phyloP scores from a whole-genome alignment of 2,888 invertebrate species.

The Trichogramma dendrolimi region DNA sequence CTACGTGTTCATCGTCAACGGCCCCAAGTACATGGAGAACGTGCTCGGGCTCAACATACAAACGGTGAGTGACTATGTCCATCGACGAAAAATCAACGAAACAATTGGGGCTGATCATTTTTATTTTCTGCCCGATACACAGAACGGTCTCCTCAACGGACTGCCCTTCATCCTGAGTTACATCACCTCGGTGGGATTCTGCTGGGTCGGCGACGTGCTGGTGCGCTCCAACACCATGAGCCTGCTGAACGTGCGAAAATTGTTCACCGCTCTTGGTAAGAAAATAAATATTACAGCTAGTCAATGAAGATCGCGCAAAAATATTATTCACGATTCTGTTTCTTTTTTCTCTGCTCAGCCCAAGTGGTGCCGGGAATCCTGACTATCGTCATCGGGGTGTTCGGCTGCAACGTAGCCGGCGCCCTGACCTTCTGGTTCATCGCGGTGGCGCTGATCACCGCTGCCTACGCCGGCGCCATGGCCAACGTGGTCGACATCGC shows the following conservation, averaged over 20 bases:
- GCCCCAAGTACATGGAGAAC: constrained; percentile 68
- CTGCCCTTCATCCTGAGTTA: constrained; percentile 69
- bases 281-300: not conserved
- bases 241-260: constrained; percentile 63
- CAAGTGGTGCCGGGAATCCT: constrained; percentile 68
- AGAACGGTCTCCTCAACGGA: constrained; percentile 66
- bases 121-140: constrained; percentile 35
- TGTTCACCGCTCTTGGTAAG: constrained; percentile 62
- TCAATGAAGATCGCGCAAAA: not conserved
- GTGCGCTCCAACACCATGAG: constrained; percentile 59
- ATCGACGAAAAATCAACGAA: not conserved
- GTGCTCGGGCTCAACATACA: constrained; percentile 66
- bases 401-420: constrained; percentile 59
- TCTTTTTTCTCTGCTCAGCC: constrained; percentile 47
- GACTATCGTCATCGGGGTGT: constrained; percentile 61
- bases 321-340: constrained; percentile 4
- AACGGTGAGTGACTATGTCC: constrained; percentile 50
- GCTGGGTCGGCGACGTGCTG: constrained; percentile 64
- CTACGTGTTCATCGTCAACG: constrained; percentile 68
- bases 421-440: constrained; percentile 65
- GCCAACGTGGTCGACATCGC: constrained; percentile 74
- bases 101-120: constrained; percentile 1
- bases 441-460: constrained; percentile 67
- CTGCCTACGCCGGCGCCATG: constrained; percentile 72
- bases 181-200: constrained; percentile 66